Conservation (phyloP, 2,797 vertebrate genomes). For the Psittacula derbiana region DNA sequence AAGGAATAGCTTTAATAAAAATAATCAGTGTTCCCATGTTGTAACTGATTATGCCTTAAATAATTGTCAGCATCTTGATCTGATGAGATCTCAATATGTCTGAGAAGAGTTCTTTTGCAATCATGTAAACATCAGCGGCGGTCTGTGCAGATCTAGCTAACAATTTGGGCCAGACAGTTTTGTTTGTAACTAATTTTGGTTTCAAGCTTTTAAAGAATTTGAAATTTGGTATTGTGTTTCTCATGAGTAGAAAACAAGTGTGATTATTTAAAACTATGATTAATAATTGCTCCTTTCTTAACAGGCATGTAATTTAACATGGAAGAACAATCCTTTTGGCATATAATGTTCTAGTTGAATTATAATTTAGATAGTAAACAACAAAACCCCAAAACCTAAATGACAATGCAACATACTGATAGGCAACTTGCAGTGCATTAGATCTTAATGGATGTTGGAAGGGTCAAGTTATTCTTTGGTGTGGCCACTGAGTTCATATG, state of each 20-base stretch:
- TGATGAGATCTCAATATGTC: not conserved
- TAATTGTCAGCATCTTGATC: not conserved
- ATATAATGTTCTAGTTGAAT: not conserved
- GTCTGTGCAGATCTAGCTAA: not conserved
- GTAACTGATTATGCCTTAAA: not conserved
- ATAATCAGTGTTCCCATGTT: not conserved
- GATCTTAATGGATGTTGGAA: not conserved
- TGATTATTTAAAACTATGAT: not conserved
- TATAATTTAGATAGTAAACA: not conserved
- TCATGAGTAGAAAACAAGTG: not conserved
- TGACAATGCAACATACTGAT: not conserved
- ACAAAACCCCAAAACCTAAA: fast-evolving
- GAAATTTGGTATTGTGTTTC: not conserved
- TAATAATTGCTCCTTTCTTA: not conserved
- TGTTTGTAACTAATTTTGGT: not conserved
- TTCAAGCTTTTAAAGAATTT: not conserved
- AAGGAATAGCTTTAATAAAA: not conserved
- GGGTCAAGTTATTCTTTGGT: not conserved
- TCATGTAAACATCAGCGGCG: not conserved
- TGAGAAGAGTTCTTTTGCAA: not conserved
- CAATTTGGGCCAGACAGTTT: not conserved
- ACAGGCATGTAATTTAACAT: not conserved
- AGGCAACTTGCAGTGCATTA: not conserved
- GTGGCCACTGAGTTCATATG: not conserved
- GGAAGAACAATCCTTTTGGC: not conserved